Conservation (phyloP, 2,797 vertebrate species). For the Agapornis canus region DNA sequence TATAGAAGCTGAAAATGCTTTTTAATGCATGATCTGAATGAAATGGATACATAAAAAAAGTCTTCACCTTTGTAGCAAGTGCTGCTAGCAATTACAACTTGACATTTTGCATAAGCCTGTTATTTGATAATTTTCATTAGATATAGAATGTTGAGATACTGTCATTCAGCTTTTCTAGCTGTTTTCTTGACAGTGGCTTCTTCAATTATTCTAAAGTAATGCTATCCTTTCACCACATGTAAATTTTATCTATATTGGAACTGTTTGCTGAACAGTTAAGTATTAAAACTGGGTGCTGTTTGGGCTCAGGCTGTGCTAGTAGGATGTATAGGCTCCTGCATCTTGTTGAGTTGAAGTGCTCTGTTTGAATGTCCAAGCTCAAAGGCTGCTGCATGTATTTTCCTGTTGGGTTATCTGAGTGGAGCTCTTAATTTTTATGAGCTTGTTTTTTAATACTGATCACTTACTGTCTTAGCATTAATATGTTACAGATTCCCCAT, state of each 20-base stretch:
- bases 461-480: neutral
- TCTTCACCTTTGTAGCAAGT: neutral
- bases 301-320: neutral
- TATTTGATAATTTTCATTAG: neutral
- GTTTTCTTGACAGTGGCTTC: neutral
- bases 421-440: neutral
- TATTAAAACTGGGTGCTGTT: neutral
- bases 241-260: neutral
- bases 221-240: neutral
- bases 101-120: neutral
- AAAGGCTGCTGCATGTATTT: neutral
- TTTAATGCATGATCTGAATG: neutral
- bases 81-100: neutral
- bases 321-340: neutral
- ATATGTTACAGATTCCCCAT: neutral
- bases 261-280: neutral
- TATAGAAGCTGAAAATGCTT: neutral
- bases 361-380: neutral
- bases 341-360: neutral
- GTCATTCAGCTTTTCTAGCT: neutral
- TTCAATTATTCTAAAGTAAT: neutral
- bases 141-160: neutral
- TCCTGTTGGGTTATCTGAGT: neutral
- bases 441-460: neutral
- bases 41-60: neutral